phyloP scores from a whole-genome alignment of 2,797 vertebrate genomes.

The Catamblyrhynchus diadema region DNA sequence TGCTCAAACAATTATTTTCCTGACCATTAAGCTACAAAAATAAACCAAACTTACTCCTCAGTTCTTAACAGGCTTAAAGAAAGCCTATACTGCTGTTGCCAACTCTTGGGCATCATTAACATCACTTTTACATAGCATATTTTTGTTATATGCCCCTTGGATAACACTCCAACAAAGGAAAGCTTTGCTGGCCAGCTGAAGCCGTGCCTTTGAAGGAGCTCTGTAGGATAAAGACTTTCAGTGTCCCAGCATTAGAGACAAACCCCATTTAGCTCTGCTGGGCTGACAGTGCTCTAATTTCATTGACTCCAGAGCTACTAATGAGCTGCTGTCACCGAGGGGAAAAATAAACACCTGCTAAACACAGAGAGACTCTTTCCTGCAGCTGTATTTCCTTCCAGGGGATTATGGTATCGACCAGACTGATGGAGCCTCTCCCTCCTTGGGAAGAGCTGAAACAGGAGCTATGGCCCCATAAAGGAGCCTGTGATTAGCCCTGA shows the following conservation, averaged over 20 bases:
- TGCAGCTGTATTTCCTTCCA: constrained; percentile 14
- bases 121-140: neutral
- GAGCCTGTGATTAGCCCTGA: neutral
- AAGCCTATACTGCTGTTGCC: fast-evolving
- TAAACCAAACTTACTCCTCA: neutral
- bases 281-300: neutral
- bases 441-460: neutral
- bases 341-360: neutral
- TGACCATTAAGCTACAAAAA: neutral
- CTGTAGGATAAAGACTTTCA: neutral
- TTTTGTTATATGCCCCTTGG: neutral
- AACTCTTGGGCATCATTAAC: neutral
- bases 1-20: neutral
- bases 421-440: neutral
- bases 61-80: neutral
- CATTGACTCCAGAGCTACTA: constrained; percentile 1
- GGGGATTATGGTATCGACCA: neutral
- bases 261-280: neutral
- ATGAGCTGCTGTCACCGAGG: neutral
- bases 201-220: neutral
- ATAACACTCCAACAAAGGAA: neutral
- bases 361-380: neutral
- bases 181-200: neutral
- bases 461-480: neutral
- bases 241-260: neutral